These are phyloP conservation scores for Pherbina coryleti DNA, from an alignment of 2,888 invertebrate species.

Conservation along the genomic window DNA sequence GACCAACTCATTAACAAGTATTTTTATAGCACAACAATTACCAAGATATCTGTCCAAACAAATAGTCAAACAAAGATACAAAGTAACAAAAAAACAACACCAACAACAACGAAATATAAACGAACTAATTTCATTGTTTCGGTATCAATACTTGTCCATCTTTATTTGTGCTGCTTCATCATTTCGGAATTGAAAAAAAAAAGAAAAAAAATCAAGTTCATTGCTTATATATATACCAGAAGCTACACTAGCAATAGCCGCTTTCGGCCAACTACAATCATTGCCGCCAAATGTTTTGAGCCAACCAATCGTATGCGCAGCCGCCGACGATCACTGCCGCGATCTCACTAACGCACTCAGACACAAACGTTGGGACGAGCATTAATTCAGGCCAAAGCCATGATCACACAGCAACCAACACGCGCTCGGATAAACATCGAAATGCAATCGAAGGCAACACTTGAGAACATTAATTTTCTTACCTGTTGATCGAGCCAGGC, in stretches of 20 bases:
- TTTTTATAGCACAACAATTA: conserved; percentile 48
- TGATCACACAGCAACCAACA: conserved; percentile 13
- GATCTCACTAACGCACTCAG: background rate
- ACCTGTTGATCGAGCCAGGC: conserved; percentile 22
- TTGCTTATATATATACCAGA: background rate
- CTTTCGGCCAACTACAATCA: conserved; percentile 22
- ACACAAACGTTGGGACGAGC: background rate
- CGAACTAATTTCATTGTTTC: conserved; percentile 35
- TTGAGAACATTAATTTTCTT: conserved; percentile 41
- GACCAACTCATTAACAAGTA: conserved; percentile 52
- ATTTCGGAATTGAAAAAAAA: background rate
- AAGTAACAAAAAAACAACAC: background rate
- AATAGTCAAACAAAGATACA: background rate
- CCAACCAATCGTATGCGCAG: conserved; percentile 18
- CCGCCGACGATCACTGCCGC: conserved; percentile 8
- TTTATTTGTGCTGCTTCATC: conserved; percentile 17
- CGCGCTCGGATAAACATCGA: conserved; percentile 35
- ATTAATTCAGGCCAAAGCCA: conserved; percentile 10
- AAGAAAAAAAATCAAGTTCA: conserved; percentile 9
- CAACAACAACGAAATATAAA: conserved; percentile 1
- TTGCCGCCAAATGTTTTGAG: conserved; percentile 34
- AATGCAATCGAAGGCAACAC: conserved; percentile 38
- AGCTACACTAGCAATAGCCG: background rate
- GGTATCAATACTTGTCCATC: conserved; percentile 29
- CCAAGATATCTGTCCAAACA: background rate